These are phyloP conservation scores for Brenthis hecate DNA, from an alignment of 2,888 invertebrate species.

Conservation along the genomic window DNA sequence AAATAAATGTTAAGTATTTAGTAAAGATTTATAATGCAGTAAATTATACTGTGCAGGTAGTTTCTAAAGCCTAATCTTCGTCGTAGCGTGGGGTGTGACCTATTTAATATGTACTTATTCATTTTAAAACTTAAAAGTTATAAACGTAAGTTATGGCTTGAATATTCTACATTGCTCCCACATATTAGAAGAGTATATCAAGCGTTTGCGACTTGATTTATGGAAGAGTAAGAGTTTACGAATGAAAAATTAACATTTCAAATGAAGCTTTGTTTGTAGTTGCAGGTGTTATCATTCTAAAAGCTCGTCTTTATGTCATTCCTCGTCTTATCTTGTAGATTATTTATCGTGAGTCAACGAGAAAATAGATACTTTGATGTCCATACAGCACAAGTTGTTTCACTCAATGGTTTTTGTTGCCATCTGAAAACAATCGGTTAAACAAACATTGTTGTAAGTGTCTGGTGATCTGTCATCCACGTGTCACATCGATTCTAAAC, in stretches of 20 bases:
- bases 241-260: constrained; percentile 23
- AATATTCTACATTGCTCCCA: constrained; percentile 10
- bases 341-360: constrained; percentile 35
- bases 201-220: constrained; percentile 4
- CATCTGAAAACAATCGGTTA: constrained; percentile 55
- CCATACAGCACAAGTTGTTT: constrained; percentile 42
- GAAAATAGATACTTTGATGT: constrained; percentile 52
- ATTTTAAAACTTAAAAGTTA: constrained; percentile 16
- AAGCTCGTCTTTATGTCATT: constrained; percentile 24
- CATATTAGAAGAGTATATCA: constrained; percentile 3
- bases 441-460: constrained; percentile 51
- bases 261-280: constrained; percentile 22
- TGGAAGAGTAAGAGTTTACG: neutral
- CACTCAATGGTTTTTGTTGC: constrained; percentile 37
- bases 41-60: constrained; percentile 27
- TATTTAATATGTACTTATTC: constrained; percentile 15
- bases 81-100: constrained; percentile 17
- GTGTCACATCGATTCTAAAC: neutral
- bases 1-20: constrained; percentile 33
- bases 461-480: constrained; percentile 41
- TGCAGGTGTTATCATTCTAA: constrained; percentile 25
- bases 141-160: constrained; percentile 13
- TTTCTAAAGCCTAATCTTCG: constrained; percentile 18
- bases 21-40: constrained; percentile 41
- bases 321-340: constrained; percentile 27